Base-by-base conservation (phyloP, 2,113 vertebrate species). In the Xiphophorus couchianus region DNA sequence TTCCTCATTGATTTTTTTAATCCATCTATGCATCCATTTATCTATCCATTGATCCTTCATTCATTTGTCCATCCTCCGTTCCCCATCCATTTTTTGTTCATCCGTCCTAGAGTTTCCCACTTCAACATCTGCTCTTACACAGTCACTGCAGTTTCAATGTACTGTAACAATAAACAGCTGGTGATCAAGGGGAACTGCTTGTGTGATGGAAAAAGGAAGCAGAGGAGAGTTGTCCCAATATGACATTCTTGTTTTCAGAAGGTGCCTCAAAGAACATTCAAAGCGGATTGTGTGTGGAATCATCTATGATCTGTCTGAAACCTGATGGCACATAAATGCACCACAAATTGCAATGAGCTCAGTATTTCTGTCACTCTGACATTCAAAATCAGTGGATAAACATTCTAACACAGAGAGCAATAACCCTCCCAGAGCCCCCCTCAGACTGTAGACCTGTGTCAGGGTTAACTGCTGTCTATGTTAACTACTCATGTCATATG, bases 401-500 rank as follows among this genome's bases (percentile, higher is more conserved):
- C 44, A 15, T 69, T 58, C 76, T 27, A 63, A 83, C 76, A 70
- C 51, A 61, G 39, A 35, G 51, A 42, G 39, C 48, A 37, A 42
- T 60, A 17, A 30, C 64, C 35, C 27, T 22, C 15, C 44, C 73
- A 37, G 35, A 37, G n/a, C 65, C 80, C 74, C 63, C 44, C 44
- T 5, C 73, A 4, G 25, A 22, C 85, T 72, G 31, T 73, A 66
- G 58, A 72, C 80, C 74, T 1, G 83, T 89, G 88, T 90, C 82
- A 62, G 86, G 91, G 92, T 94, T 93, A 94, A 93, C 90, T 90
- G 89, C 86, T 51, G 73, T 87, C 84, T 84, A 89, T 93, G 94
- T 94, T 94, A 93, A 92, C 87, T 84, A 86, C 84, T 87, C 90
- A 76, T 93, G 94, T 94, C 91, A 85, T 91, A 89, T 92, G 89